These are phyloP conservation scores for Drosophila algonquin DNA, from an alignment of 2,888 invertebrate genomes.

Conservation along the genomic window DNA sequence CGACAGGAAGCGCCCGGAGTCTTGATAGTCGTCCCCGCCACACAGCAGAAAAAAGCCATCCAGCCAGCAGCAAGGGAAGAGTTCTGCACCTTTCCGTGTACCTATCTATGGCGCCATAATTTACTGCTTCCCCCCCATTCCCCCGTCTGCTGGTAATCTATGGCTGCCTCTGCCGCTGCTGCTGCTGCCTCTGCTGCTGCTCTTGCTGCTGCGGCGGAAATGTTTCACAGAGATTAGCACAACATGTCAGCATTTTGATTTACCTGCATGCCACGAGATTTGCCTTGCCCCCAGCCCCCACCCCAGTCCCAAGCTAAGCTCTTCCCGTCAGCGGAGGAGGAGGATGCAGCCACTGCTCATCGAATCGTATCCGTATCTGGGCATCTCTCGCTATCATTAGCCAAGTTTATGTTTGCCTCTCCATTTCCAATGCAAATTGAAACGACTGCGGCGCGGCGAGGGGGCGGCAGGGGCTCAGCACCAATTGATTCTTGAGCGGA, in stretches of 20 bases:
- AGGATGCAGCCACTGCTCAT: not conserved
- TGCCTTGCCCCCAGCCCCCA: not conserved
- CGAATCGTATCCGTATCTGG: slow-evolving; percentile 9
- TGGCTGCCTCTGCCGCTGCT: slow-evolving; percentile 24
- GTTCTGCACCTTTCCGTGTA: slow-evolving; percentile 41
- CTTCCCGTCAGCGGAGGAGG: not conserved
- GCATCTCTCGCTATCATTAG: slow-evolving; percentile 21
- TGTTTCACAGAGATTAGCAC: slow-evolving; percentile 72
- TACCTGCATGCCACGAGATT: slow-evolving; percentile 41
- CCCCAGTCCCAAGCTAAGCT: not conserved
- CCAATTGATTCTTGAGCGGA: slow-evolving; percentile 70
- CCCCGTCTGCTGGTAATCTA: slow-evolving; percentile 47
- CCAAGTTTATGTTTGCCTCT: slow-evolving; percentile 58
- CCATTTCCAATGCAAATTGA: slow-evolving; percentile 82
- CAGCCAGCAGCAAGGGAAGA: slow-evolving; percentile 29
- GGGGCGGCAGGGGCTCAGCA: slow-evolving; percentile 75
- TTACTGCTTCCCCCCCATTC: slow-evolving; percentile 65
- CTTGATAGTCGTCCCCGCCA: slow-evolving; percentile 51
- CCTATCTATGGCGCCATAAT: slow-evolving; percentile 53
- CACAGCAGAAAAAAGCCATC: slow-evolving; percentile 2
- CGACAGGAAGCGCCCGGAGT: slow-evolving; percentile 67
- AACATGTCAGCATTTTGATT: slow-evolving; percentile 62
- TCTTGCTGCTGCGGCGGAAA: slow-evolving; percentile 60
- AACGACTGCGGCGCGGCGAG: slow-evolving; percentile 81
- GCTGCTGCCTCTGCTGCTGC: slow-evolving; percentile 11